Evolutionary conservation across 2,797 vertebrate species (phyloP).

Genomic region (Thaleichthys pacificus): DNA sequence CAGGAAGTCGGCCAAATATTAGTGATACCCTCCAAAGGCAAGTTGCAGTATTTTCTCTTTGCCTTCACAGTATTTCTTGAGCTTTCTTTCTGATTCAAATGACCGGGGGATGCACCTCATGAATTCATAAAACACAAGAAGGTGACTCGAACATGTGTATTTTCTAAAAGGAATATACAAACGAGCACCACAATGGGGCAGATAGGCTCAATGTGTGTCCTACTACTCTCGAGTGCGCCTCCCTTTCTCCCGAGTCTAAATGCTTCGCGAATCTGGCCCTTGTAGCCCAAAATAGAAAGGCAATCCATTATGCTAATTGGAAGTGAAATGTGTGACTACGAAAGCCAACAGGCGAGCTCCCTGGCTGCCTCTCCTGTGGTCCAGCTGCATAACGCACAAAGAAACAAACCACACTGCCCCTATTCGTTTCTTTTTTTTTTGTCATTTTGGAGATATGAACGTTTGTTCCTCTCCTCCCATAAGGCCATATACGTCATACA

Average conservation of each 20-base stretch:
- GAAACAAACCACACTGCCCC: neutral
- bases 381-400: too few species aligned
- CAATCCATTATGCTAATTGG: conserved; percentile 4
- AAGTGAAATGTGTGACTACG: conserved; percentile 3
- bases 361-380: neutral
- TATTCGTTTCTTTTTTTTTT: too few species aligned
- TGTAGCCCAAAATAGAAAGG: conserved; percentile 4
- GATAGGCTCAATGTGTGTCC: neutral
- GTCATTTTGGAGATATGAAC: neutral
- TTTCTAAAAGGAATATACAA: neutral
- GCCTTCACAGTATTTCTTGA: neutral
- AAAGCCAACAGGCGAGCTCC: neutral
- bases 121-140: neutral
- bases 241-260: neutral
- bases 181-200: neutral
- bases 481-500: neutral
- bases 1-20: neutral
- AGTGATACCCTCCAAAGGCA: conserved; percentile 4
- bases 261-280: neutral
- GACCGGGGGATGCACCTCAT: neutral
- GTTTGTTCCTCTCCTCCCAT: neutral
- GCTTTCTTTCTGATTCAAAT: neutral
- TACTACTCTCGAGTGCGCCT: neutral
- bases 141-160: neutral
- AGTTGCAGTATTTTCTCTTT: neutral